Evolutionary conservation across 2,797 vertebrate species (phyloP).

Genomic region (Columba guinea): DNA sequence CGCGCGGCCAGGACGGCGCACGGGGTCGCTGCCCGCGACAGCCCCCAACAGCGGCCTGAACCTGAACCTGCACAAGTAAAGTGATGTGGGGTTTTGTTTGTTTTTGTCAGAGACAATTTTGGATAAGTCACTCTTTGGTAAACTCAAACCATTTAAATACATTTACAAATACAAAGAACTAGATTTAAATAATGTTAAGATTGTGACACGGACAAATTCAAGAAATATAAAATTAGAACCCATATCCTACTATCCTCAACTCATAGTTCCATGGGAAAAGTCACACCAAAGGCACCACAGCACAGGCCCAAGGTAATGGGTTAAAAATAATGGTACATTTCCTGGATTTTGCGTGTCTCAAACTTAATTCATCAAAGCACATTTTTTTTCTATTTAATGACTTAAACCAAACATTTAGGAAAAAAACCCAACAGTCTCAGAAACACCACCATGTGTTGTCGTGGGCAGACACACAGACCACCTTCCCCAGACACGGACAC

Average conservation of each 20-base stretch:
- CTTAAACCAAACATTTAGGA: slow-evolving; percentile 49
- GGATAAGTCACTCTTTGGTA: slow-evolving; percentile 86
- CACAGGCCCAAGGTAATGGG: slow-evolving; percentile 26
- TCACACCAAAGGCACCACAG: slow-evolving; percentile 62
- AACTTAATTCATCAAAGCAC: slow-evolving; percentile 65
- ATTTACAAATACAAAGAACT: slow-evolving; percentile 71
- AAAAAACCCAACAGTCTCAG: slow-evolving; percentile 67
- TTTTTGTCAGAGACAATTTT: slow-evolving; percentile 79
- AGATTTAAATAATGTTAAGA: slow-evolving; percentile 66
- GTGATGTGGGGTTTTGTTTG: slow-evolving; percentile 46
- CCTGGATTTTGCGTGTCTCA: slow-evolving; percentile 67
- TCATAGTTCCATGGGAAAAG: slow-evolving; percentile 33
- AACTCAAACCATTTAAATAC: slow-evolving; percentile 80
- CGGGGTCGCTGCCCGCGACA: too few species aligned
- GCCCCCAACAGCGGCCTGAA: background rate
- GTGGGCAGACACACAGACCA: slow-evolving; percentile 65
- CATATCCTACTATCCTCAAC: slow-evolving; percentile 47
- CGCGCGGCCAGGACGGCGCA: background rate
- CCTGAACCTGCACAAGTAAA: slow-evolving; percentile 81
- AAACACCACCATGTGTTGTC: slow-evolving; percentile 66
- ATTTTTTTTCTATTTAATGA: slow-evolving; percentile 62
- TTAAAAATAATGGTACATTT: slow-evolving; percentile 49
- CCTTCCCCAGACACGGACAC: slow-evolving; percentile 55
- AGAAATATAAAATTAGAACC: slow-evolving; percentile 53
- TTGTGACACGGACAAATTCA: slow-evolving; percentile 66